Percentiles rank a stretch among this genome's conserved stretches.
Evolutionary conservation across 2,113 vertebrate species (phyloP).

Genomic region (Aplodontia rufa): DNA sequence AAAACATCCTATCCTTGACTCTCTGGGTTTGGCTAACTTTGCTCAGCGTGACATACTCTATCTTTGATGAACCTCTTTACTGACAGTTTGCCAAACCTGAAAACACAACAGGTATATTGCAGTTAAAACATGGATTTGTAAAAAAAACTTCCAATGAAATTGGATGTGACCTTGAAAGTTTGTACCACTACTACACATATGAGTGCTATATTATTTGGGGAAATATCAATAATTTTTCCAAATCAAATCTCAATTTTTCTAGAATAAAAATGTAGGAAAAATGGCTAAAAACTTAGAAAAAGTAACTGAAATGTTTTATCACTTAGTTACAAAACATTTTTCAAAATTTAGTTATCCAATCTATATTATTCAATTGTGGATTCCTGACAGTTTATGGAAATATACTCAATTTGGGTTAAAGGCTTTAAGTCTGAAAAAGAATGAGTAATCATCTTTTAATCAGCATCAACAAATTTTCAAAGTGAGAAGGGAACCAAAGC

Average conservation of each 20-base stretch:
- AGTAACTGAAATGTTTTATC: background rate
- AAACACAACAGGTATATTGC: background rate
- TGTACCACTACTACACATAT: background rate
- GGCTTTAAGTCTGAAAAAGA: background rate
- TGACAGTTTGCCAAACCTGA: background rate
- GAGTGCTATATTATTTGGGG: background rate
- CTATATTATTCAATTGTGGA: background rate
- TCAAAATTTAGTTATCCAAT: background rate
- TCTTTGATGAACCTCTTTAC: slow-evolving; percentile 29
- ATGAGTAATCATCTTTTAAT: background rate
- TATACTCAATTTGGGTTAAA: background rate
- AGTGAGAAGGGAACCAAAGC: background rate
- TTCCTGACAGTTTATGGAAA: background rate
- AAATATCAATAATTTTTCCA: background rate
- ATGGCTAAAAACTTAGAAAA: background rate
- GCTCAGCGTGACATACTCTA: background rate
- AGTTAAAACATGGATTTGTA: background rate
- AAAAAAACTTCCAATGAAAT: background rate
- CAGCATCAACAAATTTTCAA: background rate
- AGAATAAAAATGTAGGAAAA: background rate
- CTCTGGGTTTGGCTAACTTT: too few relatives aligned
- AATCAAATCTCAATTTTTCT: background rate
- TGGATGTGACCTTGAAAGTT: background rate
- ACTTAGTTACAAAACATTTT: background rate
- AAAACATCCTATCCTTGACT: too few relatives aligned